Conservation (phyloP, 2,888 invertebrate genomes). For the Acrobasis suavella region DNA sequence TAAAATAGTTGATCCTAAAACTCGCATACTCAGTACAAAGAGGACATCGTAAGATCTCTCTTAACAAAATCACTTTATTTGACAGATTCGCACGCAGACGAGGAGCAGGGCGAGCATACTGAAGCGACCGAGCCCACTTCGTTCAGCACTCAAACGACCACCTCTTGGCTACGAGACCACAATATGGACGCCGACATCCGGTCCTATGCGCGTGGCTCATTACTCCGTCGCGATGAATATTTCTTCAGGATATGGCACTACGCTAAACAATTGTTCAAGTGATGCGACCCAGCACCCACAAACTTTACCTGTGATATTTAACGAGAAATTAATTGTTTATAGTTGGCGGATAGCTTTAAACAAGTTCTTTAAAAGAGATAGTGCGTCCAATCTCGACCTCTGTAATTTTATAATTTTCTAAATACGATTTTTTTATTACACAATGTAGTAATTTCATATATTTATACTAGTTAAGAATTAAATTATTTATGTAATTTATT, state of each 20-base stretch:
- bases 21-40: too few relatives aligned
- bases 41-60: neutral
- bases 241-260: conserved; percentile 97
- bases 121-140: conserved; percentile 91
- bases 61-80: neutral
- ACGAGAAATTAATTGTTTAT: conserved; percentile 54
- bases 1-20: too few relatives aligned
- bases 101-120: conserved; percentile 77
- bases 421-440: conserved; percentile 55
- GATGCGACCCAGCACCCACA: conserved; percentile 64
- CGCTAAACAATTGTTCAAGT: conserved; percentile 92
- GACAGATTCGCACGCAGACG: conserved; percentile 67
- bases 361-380: conserved; percentile 35
- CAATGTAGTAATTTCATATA: conserved; percentile 43
- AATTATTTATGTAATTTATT: conserved; percentile 61
- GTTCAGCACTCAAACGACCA: conserved; percentile 95
- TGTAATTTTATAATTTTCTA: conserved; percentile 56
- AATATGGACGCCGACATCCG: conserved; percentile 97
- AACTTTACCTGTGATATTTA: conserved; percentile 76
- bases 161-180: conserved; percentile 96
- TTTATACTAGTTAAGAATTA: conserved; percentile 59
- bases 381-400: conserved; percentile 45
- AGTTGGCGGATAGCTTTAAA: conserved; percentile 60
- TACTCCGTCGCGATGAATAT: conserved; percentile 94
- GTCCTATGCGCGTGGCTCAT: conserved; percentile 92